These are phyloP conservation scores for Temnothorax longispinosus DNA, from an alignment of 1,140 invertebrate genomes.

Conservation along the genomic window DNA sequence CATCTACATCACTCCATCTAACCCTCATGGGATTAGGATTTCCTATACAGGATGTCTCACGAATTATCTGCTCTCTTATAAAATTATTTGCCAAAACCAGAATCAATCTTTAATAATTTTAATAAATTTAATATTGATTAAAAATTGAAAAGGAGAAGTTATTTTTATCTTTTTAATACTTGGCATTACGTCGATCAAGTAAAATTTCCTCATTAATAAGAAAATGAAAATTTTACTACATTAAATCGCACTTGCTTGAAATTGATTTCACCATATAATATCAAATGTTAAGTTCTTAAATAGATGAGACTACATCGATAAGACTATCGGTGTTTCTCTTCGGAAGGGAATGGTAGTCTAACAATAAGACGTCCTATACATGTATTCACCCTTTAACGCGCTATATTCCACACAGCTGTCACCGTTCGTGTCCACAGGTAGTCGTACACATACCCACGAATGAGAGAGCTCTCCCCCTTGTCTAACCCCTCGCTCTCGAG, in stretches of 20 bases:
- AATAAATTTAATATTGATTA: not conserved
- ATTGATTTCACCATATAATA: not conserved
- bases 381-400: slow-evolving; percentile 13
- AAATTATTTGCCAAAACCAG: not conserved
- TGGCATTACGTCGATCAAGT: not conserved
- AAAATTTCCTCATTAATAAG: not conserved
- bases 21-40: not conserved
- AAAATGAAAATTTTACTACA: not conserved
- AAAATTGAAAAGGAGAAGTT: not conserved
- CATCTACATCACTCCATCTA: not conserved
- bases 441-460: slow-evolving; percentile 21
- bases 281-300: not conserved
- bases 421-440: slow-evolving; percentile 40
- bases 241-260: not conserved
- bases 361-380: not conserved
- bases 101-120: not conserved
- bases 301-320: not conserved
- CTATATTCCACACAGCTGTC: slow-evolving; percentile 44
- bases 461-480: slow-evolving; percentile 6
- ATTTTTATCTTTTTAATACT: not conserved
- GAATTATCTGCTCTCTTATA: not conserved
- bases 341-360: not conserved
- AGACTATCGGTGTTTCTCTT: slow-evolving; percentile 7
- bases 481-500: slow-evolving; percentile 6
- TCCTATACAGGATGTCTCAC: not conserved